Evolutionary conservation across 2,797 vertebrate genomes (phyloP).

Genomic region (Chiloscyllium punctatum): DNA sequence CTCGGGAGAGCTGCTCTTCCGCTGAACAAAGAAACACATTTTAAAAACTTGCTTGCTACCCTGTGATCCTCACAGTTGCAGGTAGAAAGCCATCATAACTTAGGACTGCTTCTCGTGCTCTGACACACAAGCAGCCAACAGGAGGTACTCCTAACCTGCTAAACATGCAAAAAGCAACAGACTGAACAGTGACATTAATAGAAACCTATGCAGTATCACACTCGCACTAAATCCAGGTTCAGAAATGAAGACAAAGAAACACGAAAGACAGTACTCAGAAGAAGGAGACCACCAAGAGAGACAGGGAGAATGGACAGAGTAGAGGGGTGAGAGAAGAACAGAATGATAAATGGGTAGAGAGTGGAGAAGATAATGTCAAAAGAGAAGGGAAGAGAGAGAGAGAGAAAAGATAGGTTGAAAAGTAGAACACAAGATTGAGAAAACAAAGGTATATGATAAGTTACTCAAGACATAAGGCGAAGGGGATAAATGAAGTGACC

Average conservation of each 20-base stretch:
- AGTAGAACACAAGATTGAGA: no score
- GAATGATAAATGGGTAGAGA: not conserved
- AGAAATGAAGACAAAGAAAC: not conserved
- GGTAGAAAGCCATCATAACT: not conserved
- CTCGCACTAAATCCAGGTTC: not conserved
- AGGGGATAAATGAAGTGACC: not conserved
- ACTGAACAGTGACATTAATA: not conserved
- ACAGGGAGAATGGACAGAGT: not conserved
- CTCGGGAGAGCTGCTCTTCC: slow-evolving; percentile 88
- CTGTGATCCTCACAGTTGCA: not conserved
- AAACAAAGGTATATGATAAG: no score
- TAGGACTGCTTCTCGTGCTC: no score
- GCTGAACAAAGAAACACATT: slow-evolving; percentile 53
- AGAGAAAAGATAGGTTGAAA: no score
- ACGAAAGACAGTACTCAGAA: not conserved
- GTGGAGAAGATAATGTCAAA: not conserved
- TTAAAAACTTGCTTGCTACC: not conserved
- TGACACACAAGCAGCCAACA: not conserved
- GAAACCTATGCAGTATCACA: not conserved
- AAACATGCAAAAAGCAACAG: not conserved
- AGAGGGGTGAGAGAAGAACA: not conserved
- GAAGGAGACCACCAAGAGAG: not conserved
- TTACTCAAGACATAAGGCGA: not conserved
- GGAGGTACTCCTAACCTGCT: not conserved
- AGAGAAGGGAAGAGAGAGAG: not conserved